phyloP scores from a whole-genome alignment of 1,140 invertebrate genomes.

The Drosophila pallidifrons region DNA sequence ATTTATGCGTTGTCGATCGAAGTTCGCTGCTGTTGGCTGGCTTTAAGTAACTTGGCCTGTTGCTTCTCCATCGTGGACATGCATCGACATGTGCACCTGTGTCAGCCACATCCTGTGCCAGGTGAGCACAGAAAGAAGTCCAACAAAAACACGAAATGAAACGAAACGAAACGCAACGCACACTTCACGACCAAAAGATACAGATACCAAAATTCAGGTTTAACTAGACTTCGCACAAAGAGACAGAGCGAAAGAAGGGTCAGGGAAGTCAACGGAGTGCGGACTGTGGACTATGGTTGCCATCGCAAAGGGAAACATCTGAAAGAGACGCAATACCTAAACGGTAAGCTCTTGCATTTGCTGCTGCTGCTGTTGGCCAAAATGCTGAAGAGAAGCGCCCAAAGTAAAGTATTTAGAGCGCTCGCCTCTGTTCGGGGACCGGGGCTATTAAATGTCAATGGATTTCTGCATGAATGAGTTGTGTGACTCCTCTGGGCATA shows the following conservation, averaged over 20 bases:
- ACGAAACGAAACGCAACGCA: slow-evolving; percentile 6
- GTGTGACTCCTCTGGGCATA: slow-evolving; percentile 65
- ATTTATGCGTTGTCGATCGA: slow-evolving; percentile 59
- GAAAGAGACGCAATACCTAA: slow-evolving; percentile 44
- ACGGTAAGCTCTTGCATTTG: slow-evolving; percentile 10
- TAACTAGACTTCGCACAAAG: slow-evolving; percentile 53
- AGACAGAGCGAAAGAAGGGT: not conserved
- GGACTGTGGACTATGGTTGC: slow-evolving; percentile 16
- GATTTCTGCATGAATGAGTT: slow-evolving; percentile 83
- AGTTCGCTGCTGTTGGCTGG: not conserved
- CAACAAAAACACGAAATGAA: slow-evolving; percentile 22
- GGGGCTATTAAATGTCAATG: slow-evolving; percentile 83
- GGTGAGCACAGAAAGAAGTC: slow-evolving; percentile 32
- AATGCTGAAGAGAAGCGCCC: slow-evolving; percentile 26
- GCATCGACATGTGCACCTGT: slow-evolving; percentile 70
- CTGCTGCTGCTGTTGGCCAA: slow-evolving; percentile 33
- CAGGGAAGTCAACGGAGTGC: slow-evolving; percentile 18
- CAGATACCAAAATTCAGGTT: slow-evolving; percentile 68
- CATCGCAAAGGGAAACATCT: slow-evolving; percentile 32
- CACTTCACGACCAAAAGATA: slow-evolving; percentile 22
- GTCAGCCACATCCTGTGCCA: slow-evolving; percentile 68
- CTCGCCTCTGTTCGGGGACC: not conserved
- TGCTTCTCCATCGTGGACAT: slow-evolving; percentile 24
- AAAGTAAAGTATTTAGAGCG: slow-evolving; percentile 57
- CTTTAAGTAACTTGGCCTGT: slow-evolving; percentile 53